Evolutionary conservation across 2,113 vertebrate species (phyloP).

Genomic region (Sorex fumeus): DNA sequence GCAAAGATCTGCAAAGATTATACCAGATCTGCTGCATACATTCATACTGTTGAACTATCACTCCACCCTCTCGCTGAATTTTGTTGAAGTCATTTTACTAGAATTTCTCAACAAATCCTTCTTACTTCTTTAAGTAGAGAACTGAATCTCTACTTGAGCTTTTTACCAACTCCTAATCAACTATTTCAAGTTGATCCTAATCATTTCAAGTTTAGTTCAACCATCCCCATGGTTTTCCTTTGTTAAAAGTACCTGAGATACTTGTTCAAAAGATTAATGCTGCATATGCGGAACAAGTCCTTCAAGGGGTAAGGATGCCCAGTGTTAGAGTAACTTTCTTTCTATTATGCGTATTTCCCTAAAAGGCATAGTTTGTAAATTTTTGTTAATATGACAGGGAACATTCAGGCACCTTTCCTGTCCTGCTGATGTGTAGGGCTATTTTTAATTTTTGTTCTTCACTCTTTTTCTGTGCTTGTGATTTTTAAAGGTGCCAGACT

Average conservation of each 20-base stretch:
- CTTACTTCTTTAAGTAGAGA: not conserved
- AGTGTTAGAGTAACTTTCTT: not conserved
- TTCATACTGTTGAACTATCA: not conserved
- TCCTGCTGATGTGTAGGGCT: conserved; percentile 73
- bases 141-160: not conserved
- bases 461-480: conserved; percentile 78
- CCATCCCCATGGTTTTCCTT: not conserved
- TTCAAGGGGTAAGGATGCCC: not conserved
- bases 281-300: not conserved
- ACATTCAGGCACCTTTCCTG: conserved; percentile 70
- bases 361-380: conserved; percentile 57
- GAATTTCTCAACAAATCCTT: not conserved
- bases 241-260: not conserved
- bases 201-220: no score
- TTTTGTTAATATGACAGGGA: conserved; percentile 68
- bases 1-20: no score
- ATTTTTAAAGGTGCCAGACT: conserved; percentile 84
- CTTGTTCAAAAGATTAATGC: not conserved
- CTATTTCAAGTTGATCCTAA: not conserved
- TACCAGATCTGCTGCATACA: no score
- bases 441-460: conserved; percentile 82
- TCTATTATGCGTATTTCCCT: conserved; percentile 19
- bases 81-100: not conserved
- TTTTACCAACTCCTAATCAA: not conserved
- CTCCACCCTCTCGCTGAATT: not conserved